Percentiles rank a stretch among this genome's conserved stretches.
Evolutionary conservation across 2,113 vertebrate genomes (phyloP).

Genomic region (Leucoraja erinaceus): DNA sequence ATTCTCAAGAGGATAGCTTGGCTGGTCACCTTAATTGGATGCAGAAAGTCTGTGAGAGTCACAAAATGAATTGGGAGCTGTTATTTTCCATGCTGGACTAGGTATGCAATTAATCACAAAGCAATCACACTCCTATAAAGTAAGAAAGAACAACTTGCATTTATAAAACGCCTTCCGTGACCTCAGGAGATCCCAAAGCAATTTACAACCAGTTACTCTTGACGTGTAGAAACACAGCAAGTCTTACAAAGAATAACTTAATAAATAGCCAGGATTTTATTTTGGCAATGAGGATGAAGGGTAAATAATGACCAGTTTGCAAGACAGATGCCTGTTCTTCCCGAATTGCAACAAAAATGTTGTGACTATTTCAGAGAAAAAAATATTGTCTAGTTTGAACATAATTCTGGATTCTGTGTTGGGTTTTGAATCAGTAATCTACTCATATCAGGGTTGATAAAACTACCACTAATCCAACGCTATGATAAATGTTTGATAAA

Average conservation of each 20-base stretch:
- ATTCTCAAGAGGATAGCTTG: background rate
- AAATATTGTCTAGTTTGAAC: background rate
- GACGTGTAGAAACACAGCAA: background rate
- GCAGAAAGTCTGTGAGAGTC: background rate
- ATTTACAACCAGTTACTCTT: background rate
- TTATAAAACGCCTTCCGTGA: background rate
- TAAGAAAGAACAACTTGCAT: background rate
- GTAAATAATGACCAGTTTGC: background rate
- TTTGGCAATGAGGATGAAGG: background rate
- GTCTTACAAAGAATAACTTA: background rate
- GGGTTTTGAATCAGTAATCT: background rate
- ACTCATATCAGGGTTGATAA: background rate
- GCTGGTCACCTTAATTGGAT: background rate
- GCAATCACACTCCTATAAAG: background rate
- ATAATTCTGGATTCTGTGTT: background rate
- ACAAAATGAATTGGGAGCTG: background rate
- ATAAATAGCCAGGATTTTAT: background rate
- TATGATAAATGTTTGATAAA: too few relatives aligned
- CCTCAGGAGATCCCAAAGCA: background rate
- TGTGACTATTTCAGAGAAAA: background rate
- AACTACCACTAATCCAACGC: background rate
- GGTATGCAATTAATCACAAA: background rate
- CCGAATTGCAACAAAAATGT: background rate
- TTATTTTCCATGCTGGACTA: background rate
- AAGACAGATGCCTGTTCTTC: background rate